Evolutionary conservation across 2,888 invertebrate genomes (phyloP), one percentile per base, ranked within the genome.

Genomic region (Leptopilina myrica): DNA sequence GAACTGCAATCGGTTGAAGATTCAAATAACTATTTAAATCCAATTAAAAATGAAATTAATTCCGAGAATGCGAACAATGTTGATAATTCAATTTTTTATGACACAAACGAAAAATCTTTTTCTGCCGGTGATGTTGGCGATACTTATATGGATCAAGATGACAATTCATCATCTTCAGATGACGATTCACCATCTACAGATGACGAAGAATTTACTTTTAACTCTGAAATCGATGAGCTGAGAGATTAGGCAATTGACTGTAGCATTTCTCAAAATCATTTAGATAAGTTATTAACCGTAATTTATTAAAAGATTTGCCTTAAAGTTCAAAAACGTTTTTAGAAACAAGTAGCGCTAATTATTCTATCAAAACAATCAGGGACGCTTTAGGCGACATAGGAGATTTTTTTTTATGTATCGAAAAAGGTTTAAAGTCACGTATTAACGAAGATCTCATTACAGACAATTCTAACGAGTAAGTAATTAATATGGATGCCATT

Each of bases 401-500:
- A 12, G 66, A 81, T 59, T 83, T 77, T 14, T 83, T 81, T 75
- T 83, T 83, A 49, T 53, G 76, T 33, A 76, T 83, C 62, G n/a
- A 65, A n/a, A 33, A 78, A 64, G 81, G 83, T 8, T 66, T 83
- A 76, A 43, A 73, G 40, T 77, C 49, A 69, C 59, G 53, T 14
- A 64, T 77, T n/a, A 69, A 77, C 49, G 40, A 66, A 15, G 26
- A 80, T 11, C 76, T 81, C 14, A 59, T 59, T 59, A 67, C 81
- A 64, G 49, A 76, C 12, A 43, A 76, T 46, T 26, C 64, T 26
- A 81, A 81, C 40, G 12, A 76, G 20, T 64, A 82, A 4, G 53
- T 80, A 2, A 67, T 85, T 3, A 77, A 79, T 33, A 65, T 83
- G 40, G 83, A 84, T 76, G 84, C 83, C 11, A n/a, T 84, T 49